Conservation (phyloP, 2,113 vertebrate genomes). For the Atherinomorus stipes region DNA sequence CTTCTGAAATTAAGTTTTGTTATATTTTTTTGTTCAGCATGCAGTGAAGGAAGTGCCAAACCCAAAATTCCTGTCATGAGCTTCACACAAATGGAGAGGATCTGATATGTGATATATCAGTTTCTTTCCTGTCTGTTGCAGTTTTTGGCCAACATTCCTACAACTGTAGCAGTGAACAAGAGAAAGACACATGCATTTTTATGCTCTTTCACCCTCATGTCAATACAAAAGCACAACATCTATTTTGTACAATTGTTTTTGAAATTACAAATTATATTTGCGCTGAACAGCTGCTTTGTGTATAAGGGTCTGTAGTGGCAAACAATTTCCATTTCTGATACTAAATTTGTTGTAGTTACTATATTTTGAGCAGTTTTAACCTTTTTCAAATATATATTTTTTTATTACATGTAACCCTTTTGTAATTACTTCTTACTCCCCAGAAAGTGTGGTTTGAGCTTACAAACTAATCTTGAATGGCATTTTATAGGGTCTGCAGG, state of each 20-base stretch:
- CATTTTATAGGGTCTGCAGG: background rate
- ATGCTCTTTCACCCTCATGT: too few species aligned
- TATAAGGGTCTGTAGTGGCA: background rate
- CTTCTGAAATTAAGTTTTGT: background rate
- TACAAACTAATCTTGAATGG: conserved; percentile 14
- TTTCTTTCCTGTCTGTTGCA: background rate
- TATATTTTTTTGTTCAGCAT: background rate
- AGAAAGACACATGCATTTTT: too few species aligned
- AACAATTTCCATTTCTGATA: background rate
- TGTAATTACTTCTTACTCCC: too few species aligned
- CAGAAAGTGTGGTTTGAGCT: background rate
- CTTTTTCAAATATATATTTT: background rate
- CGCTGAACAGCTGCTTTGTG: background rate
- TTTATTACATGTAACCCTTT: background rate
- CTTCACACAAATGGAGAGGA: background rate
- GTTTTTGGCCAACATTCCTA: background rate
- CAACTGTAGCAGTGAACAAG: background rate
- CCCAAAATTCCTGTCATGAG: conserved; percentile 18
- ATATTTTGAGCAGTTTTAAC: background rate
- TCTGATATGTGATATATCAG: background rate
- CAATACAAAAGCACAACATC: background rate
- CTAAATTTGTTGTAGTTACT: background rate
- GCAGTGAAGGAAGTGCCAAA: conserved; percentile 20
- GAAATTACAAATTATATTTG: background rate
- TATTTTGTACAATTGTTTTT: conserved; percentile 2